A percentile compares a stretch with the other conserved stretches of the same genome.
Conservation (phyloP, 2,113 vertebrate genomes). For the Myocastor coypus region DNA sequence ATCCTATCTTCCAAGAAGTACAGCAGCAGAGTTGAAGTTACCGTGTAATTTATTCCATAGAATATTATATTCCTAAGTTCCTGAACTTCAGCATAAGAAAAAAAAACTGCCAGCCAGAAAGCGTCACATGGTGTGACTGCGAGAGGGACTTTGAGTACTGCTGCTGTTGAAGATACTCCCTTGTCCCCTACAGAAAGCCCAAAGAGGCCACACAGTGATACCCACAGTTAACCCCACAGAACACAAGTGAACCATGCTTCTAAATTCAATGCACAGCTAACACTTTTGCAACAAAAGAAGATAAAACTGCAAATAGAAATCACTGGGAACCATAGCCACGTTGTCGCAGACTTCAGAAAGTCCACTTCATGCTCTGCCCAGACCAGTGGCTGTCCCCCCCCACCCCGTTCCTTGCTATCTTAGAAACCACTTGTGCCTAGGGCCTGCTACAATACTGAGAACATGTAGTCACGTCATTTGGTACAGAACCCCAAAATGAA, state of each 20-base stretch:
- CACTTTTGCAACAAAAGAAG: neutral
- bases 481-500: accelerated
- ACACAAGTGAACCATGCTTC: accelerated
- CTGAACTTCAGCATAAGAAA: neutral
- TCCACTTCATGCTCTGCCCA: accelerated
- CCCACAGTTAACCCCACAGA: accelerated
- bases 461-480: accelerated
- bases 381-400: accelerated
- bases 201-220: accelerated
- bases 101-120: neutral
- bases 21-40: accelerated
- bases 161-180: accelerated
- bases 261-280: accelerated
- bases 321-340: accelerated
- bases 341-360: accelerated
- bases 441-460: accelerated
- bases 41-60: accelerated
- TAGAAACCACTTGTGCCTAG: accelerated
- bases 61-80: too few relatives aligned
- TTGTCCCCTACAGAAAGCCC: accelerated
- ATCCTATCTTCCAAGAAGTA: accelerated
- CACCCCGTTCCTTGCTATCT: accelerated
- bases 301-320: neutral
- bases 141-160: accelerated
- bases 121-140: accelerated